phyloP scores from a whole-genome alignment of 2,797 vertebrate genomes.

The Periparus ater region DNA sequence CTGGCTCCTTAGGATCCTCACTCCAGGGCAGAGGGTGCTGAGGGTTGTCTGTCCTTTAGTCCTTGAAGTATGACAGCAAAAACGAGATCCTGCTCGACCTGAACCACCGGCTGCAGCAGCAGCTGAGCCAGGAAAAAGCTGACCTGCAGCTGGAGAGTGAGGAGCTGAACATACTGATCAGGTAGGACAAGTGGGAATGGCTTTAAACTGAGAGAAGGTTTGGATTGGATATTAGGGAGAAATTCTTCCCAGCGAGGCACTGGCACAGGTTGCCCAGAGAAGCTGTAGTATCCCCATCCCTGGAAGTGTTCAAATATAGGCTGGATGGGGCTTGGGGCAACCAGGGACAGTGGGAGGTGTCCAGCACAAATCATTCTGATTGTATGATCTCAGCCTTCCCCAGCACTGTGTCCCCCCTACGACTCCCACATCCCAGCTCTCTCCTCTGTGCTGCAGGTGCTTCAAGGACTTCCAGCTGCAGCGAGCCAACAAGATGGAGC shows the following conservation, averaged over 20 bases:
- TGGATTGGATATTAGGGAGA: neutral
- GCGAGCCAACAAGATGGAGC: slow-evolving; percentile 94
- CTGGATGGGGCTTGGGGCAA: neutral
- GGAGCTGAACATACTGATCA: slow-evolving; percentile 97
- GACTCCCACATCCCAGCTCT: neutral
- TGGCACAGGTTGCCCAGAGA: neutral
- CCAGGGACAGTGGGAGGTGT: neutral
- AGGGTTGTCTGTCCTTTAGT: slow-evolving; percentile 71
- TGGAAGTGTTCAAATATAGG: neutral
- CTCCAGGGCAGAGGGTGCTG: neutral
- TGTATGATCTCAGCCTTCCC: neutral
- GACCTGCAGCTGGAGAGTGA: slow-evolving; percentile 96
- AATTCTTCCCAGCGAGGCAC: neutral
- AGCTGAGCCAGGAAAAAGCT: slow-evolving; percentile 94
- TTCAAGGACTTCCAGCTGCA: slow-evolving; percentile 99
- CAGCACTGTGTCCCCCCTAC: fast-evolving
- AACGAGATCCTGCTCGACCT: slow-evolving; percentile 86
- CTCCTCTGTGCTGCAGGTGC: slow-evolving; percentile 78
- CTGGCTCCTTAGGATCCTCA: neutral
- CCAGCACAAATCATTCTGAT: neutral
- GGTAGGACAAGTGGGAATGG: slow-evolving; percentile 69
- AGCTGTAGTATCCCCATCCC: neutral
- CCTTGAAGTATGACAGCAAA: slow-evolving; percentile 87
- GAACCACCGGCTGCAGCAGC: slow-evolving; percentile 90
- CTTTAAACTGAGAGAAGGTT: neutral